Percentiles rank a stretch among this genome's conserved stretches.
Conservation (phyloP, 2,888 invertebrate species). For the Dioctria linearis region DNA sequence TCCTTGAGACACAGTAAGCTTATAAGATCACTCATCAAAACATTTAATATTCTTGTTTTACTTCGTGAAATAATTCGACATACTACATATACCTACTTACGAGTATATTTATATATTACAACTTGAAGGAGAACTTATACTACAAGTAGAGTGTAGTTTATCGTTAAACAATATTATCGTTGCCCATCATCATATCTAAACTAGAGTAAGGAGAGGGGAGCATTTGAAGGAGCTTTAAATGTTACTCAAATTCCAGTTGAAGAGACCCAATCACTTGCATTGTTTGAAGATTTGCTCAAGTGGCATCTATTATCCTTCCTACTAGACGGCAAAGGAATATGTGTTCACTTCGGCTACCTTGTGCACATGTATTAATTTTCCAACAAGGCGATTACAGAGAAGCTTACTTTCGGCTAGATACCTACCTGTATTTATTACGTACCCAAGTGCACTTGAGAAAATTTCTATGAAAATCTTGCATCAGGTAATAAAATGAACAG, state of each 20-base stretch:
- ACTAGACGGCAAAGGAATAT: conserved; percentile 10
- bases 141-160: conserved; percentile 28
- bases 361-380: conserved; percentile 33
- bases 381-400: conserved; percentile 32
- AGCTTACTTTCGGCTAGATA: conserved; percentile 28
- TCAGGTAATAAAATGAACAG: not conserved
- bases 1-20: not conserved
- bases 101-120: no score
- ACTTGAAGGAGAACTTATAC: no score
- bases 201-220: not conserved
- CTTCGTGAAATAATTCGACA: not conserved
- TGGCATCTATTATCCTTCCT: conserved; percentile 8
- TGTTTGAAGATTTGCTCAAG: conserved; percentile 28
- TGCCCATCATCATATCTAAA: not conserved
- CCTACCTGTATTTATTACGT: not conserved
- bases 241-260: not conserved
- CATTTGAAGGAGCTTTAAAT: conserved; percentile 34
- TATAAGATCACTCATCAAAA: not conserved
- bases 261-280: conserved; percentile 43
- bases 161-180: conserved; percentile 45
- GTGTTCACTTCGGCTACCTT: not conserved
- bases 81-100: no score
- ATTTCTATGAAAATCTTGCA: not conserved
- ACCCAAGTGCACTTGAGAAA: not conserved
- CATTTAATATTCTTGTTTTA: not conserved